phyloP scores from a whole-genome alignment of 2,888 invertebrate genomes.

The Allacma fusca region DNA sequence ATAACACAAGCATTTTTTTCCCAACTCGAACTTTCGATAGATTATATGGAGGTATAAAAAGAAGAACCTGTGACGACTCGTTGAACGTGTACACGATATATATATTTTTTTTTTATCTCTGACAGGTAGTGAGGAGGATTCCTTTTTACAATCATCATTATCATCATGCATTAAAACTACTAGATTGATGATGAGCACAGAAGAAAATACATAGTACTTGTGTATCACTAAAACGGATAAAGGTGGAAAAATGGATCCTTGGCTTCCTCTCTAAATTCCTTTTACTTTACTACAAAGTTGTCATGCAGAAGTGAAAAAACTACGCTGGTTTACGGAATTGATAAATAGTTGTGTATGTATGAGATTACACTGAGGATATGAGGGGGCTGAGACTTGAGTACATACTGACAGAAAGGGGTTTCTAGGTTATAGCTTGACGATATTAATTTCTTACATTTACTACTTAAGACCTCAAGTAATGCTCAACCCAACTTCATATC shows the following conservation, averaged over 20 bases:
- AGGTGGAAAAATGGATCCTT: not conserved
- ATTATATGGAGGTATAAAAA: no score
- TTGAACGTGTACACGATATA: no score
- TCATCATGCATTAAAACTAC: no score
- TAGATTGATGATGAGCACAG: no score
- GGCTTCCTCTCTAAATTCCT: not conserved
- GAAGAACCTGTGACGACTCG: no score
- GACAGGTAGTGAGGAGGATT: no score
- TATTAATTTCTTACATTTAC: conserved; percentile 30
- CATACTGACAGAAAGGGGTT: conserved; percentile 48
- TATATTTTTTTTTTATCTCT: no score
- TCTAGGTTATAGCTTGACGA: conserved; percentile 40
- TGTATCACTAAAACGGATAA: no score
- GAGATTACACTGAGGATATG: not conserved
- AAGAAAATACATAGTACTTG: no score
- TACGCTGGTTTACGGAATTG: not conserved
- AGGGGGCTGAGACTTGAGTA: not conserved
- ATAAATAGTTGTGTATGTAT: not conserved
- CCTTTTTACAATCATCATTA: no score
- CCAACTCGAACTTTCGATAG: no score
- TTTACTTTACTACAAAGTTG: not conserved
- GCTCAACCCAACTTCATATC: not conserved
- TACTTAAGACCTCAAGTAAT: not conserved
- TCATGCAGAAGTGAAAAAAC: not conserved
- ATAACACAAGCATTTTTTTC: no score